These are phyloP conservation scores for Pogoniulus pusillus DNA, from an alignment of 2,797 vertebrate genomes.

Conservation along the genomic window DNA sequence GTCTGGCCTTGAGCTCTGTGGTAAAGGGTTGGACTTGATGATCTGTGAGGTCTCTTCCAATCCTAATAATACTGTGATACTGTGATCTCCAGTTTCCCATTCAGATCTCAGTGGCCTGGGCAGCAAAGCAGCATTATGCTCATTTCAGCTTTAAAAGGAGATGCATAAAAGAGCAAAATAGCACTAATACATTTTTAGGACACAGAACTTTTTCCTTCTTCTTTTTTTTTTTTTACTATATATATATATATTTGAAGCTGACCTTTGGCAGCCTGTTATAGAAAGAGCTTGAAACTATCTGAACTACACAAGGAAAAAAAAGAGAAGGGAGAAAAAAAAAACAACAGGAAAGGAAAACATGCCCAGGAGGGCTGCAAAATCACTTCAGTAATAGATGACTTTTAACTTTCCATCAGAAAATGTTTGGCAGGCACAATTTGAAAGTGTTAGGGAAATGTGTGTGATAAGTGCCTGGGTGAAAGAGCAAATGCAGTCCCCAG, in stretches of 20 bases:
- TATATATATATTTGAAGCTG: neutral
- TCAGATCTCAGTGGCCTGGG: neutral
- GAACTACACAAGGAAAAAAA: neutral
- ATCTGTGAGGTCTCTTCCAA: no score
- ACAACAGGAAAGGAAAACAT: slow-evolving; percentile 25
- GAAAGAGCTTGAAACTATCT: slow-evolving; percentile 58
- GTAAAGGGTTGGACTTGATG: no score
- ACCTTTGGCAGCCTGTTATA: slow-evolving; percentile 50
- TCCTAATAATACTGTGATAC: no score
- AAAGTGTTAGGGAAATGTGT: slow-evolving; percentile 63
- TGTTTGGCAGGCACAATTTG: slow-evolving; percentile 69
- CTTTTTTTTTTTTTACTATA: neutral
- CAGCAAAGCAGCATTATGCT: neutral
- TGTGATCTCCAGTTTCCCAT: neutral
- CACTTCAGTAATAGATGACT: slow-evolving; percentile 59
- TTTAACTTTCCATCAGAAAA: slow-evolving; percentile 69
- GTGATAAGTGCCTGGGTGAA: slow-evolving; percentile 61
- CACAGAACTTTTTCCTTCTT: neutral
- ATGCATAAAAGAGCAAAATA: neutral
- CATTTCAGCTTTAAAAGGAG: neutral
- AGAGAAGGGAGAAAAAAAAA: neutral
- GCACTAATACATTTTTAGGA: neutral
- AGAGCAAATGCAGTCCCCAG: slow-evolving; percentile 55
- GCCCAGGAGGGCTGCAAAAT: slow-evolving; percentile 59
- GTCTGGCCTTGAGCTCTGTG: no score